Evolutionary conservation across 2,113 vertebrate species (phyloP).

Genomic region (Corapipo altera): DNA sequence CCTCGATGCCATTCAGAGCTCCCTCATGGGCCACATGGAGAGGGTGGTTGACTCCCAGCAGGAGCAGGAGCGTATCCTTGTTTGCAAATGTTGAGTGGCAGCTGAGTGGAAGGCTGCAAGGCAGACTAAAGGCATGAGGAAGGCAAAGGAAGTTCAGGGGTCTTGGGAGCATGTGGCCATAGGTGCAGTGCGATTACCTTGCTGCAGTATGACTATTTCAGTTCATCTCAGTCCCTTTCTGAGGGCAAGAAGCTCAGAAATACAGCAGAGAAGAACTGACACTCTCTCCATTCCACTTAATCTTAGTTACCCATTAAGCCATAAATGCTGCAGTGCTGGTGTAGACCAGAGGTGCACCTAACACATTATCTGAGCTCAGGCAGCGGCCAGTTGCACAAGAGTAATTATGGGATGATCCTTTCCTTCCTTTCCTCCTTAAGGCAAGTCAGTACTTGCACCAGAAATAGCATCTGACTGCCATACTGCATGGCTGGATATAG

Average conservation of each 20-base stretch:
- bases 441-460: background rate
- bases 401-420: background rate
- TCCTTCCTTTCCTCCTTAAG: background rate
- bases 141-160: background rate
- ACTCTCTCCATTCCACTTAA: background rate
- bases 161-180: rapidly evolving
- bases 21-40: slow-evolving; percentile 87
- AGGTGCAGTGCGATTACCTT: background rate
- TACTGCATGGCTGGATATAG: background rate
- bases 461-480: background rate
- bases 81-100: background rate
- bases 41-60: slow-evolving; percentile 85
- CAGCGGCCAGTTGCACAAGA: background rate
- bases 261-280: background rate
- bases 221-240: background rate
- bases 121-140: background rate
- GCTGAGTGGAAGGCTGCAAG: background rate
- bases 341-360: background rate
- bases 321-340: background rate
- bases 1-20: slow-evolving; percentile 86
- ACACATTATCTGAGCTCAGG: background rate
- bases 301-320: background rate
- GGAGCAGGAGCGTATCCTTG: slow-evolving; percentile 96
- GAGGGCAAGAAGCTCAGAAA: background rate
- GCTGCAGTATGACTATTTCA: background rate